Conservation (phyloP, 2,888 invertebrate species). For the Apamea crenata region DNA sequence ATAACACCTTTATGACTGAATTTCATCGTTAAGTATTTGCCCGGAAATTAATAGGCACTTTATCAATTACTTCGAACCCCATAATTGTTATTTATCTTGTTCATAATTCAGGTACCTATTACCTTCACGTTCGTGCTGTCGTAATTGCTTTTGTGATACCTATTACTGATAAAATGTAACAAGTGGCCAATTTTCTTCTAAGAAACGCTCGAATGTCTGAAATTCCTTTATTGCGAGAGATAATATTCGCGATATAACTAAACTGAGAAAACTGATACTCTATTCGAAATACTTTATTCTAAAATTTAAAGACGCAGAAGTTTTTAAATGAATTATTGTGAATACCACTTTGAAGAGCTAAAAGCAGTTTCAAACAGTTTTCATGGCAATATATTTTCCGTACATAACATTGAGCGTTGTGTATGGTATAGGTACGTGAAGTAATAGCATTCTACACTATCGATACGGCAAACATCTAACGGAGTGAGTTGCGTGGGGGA, state of each 20-base stretch:
- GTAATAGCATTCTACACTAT: conserved; percentile 75
- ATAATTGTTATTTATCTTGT: conserved; percentile 60
- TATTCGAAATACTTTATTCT: background rate
- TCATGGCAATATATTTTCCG: conserved; percentile 19
- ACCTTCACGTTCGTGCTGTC: conserved; percentile 60
- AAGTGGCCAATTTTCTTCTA: conserved; percentile 62
- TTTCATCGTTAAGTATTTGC: conserved; percentile 19
- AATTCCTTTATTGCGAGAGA: conserved; percentile 28
- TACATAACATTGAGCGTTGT: conserved; percentile 34
- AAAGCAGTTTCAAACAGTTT: conserved; percentile 17
- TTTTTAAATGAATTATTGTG: conserved; percentile 17
- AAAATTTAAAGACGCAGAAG: conserved; percentile 9
- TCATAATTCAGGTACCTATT: conserved; percentile 65
- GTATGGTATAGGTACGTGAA: conserved; percentile 59
- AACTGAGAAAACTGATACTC: conserved; percentile 1
- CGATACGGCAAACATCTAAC: conserved; percentile 85
- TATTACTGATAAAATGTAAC: conserved; percentile 64
- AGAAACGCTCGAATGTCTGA: conserved; percentile 37
- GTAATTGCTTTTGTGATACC: conserved; percentile 68
- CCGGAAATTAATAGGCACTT: conserved; percentile 53
- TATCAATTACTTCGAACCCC: conserved; percentile 56
- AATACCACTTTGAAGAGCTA: conserved; percentile 1
- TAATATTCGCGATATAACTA: conserved; percentile 39
- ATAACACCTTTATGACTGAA: conserved; percentile 17
- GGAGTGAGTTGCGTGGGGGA: conserved; percentile 89